Evolutionary conservation across 2,797 vertebrate genomes (phyloP).

Genomic region (Danio kyathit): DNA sequence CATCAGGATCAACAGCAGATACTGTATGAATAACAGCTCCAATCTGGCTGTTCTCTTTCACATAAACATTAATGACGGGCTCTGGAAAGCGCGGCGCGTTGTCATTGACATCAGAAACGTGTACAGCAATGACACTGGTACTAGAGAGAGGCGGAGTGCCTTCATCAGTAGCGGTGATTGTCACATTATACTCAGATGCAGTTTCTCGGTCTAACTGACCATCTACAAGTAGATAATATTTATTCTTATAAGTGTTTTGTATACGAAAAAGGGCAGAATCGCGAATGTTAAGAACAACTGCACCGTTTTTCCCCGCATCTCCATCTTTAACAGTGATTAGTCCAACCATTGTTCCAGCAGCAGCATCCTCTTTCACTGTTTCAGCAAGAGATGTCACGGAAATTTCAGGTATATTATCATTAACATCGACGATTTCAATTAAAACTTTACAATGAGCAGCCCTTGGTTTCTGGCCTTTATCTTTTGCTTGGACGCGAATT

Average conservation of each 20-base stretch:
- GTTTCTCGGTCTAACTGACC: slow-evolving; percentile 76
- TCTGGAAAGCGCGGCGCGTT: slow-evolving; percentile 19
- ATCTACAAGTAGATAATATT: slow-evolving; percentile 80
- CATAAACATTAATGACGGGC: slow-evolving; percentile 11
- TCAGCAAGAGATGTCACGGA: slow-evolving; percentile 71
- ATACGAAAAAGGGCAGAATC: slow-evolving; percentile 50
- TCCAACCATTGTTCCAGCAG: slow-evolving; percentile 71
- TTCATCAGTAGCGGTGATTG: slow-evolving; percentile 78
- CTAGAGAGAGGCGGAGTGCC: slow-evolving; percentile 80
- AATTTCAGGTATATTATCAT: slow-evolving; percentile 67
- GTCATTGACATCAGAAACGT: slow-evolving; percentile 26
- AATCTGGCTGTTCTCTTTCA: slow-evolving; percentile 57
- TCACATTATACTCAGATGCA: slow-evolving; percentile 74
- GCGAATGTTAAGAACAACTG: slow-evolving; percentile 51
- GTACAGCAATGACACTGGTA: slow-evolving; percentile 75
- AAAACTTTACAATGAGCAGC: slow-evolving; percentile 73
- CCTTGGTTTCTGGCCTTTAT: slow-evolving; percentile 67
- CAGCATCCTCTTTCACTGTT: slow-evolving; percentile 71
- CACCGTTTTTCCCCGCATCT: slow-evolving; percentile 72
- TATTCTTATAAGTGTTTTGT: slow-evolving; percentile 72
- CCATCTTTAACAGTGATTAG: slow-evolving; percentile 73
- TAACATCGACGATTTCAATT: slow-evolving; percentile 64
- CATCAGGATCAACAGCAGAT: slow-evolving; percentile 80
- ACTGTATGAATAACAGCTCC: slow-evolving; percentile 78
- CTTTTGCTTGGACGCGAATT: slow-evolving; percentile 73